Evolutionary conservation across 2,888 invertebrate species (phyloP).

Genomic region (Noctua comes): DNA sequence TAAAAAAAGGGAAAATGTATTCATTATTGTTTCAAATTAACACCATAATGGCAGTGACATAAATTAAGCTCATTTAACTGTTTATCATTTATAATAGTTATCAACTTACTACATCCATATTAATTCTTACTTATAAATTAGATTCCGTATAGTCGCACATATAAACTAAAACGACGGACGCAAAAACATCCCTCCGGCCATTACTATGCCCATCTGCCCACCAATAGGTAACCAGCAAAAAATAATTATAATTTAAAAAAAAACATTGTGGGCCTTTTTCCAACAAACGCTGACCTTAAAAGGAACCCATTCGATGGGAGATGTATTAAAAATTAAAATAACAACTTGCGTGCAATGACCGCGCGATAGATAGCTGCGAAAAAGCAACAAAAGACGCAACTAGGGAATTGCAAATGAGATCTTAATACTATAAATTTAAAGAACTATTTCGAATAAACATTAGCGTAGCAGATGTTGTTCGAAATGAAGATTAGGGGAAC

Average conservation of each 20-base stretch:
- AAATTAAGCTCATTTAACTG: slow-evolving; percentile 34
- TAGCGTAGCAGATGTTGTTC: slow-evolving; percentile 88
- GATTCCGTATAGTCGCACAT: slow-evolving; percentile 54
- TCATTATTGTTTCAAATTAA: slow-evolving; percentile 33
- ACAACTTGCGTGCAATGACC: slow-evolving; percentile 85
- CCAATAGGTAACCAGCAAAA: slow-evolving; percentile 78
- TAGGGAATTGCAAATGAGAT: slow-evolving; percentile 83
- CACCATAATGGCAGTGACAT: slow-evolving; percentile 13
- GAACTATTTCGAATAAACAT: slow-evolving; percentile 88
- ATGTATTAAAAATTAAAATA: slow-evolving; percentile 88
- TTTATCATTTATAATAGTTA: slow-evolving; percentile 15
- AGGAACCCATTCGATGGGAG: slow-evolving; percentile 82
- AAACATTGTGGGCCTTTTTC: slow-evolving; percentile 75
- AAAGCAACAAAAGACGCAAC: slow-evolving; percentile 77
- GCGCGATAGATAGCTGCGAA: slow-evolving; percentile 77
- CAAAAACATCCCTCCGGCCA: slow-evolving; percentile 59
- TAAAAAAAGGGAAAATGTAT: background rate
- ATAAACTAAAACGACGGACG: slow-evolving; percentile 51
- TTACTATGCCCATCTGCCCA: slow-evolving; percentile 76
- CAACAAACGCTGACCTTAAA: slow-evolving; percentile 82
- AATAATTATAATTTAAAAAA: slow-evolving; percentile 79
- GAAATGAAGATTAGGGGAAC: slow-evolving; percentile 90
- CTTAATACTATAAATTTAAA: slow-evolving; percentile 85
- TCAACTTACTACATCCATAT: slow-evolving; percentile 12
- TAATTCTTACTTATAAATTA: slow-evolving; percentile 64